A percentile compares a stretch with the other conserved stretches of the same genome.
phyloP scores from a whole-genome alignment of 1,140 invertebrate species.

The Bilobella aurantiaca region DNA sequence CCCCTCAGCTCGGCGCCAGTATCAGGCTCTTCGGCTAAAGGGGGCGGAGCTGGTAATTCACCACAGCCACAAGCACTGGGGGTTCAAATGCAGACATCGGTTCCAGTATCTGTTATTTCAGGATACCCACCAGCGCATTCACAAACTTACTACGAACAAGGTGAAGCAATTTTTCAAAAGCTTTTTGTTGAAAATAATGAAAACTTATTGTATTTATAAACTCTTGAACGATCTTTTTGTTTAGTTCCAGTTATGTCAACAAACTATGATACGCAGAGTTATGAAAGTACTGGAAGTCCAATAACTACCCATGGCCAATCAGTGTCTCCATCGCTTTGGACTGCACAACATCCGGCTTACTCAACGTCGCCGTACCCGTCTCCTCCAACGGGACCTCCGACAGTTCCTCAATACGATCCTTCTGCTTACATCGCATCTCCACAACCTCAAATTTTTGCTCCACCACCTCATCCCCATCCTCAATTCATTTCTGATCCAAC shows the following conservation, averaged over 20 bases:
- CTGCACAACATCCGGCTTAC: conserved; percentile 28
- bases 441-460: conserved; percentile 40
- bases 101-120: conserved; percentile 12
- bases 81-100: conserved; percentile 15
- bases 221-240: conserved; percentile 11
- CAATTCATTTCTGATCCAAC: conserved; percentile 32
- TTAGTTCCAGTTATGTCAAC: conserved; percentile 8
- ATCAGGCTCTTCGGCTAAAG: not conserved
- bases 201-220: not conserved
- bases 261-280: conserved; percentile 27
- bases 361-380: conserved; percentile 29
- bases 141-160: conserved; percentile 25
- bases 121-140: conserved; percentile 18
- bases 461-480: conserved; percentile 36
- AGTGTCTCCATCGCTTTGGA: conserved; percentile 31
- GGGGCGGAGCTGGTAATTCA: not conserved
- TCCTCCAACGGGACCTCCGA: conserved; percentile 26
- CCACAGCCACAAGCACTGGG: conserved; percentile 13
- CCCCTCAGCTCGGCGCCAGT: not conserved
- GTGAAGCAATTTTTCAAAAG: too few relatives aligned
- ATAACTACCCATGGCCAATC: conserved; percentile 24
- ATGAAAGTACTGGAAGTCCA: conserved; percentile 26
- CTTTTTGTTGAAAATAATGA: not conserved
- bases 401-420: conserved; percentile 38
- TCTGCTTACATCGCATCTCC: conserved; percentile 38